Evolutionary conservation across 1,140 invertebrate species (phyloP).

Genomic region (Drosophila rufa): DNA sequence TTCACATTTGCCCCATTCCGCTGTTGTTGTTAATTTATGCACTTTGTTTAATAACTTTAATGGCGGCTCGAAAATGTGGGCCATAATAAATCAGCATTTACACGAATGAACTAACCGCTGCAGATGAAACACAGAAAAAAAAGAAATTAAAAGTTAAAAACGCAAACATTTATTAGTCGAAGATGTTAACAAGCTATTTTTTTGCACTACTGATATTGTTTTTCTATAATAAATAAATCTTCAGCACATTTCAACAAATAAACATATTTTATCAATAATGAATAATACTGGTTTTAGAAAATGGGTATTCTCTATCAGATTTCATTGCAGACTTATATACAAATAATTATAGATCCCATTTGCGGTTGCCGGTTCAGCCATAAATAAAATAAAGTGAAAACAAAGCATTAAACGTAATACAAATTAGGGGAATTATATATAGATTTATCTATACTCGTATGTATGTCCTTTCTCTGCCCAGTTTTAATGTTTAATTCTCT

Average conservation of each 20-base stretch:
- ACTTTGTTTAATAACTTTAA: conserved; percentile 76
- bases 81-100: conserved; percentile 52
- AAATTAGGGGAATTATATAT: conserved; percentile 73
- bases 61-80: conserved; percentile 21
- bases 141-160: not conserved
- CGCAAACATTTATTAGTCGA: not conserved
- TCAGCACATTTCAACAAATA: not conserved
- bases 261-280: not conserved
- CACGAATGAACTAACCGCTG: conserved; percentile 24
- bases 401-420: conserved; percentile 42
- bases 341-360: conserved; percentile 25
- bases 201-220: too few relatives aligned
- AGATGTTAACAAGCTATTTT: not conserved
- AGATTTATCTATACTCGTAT: conserved; percentile 17
- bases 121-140: conserved; percentile 5
- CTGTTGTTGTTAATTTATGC: conserved; percentile 70
- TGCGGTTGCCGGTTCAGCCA: conserved; percentile 6
- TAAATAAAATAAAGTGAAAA: conserved; percentile 44
- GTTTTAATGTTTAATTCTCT: conserved; percentile 23
- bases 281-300: too few relatives aligned
- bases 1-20: conserved; percentile 20
- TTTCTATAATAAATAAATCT: not conserved
- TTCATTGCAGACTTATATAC: not conserved
- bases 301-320: too few relatives aligned
- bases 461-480: not conserved